Evolutionary conservation across 2,113 vertebrate species (phyloP).

Genomic region (Brachypteracias leptosomus): DNA sequence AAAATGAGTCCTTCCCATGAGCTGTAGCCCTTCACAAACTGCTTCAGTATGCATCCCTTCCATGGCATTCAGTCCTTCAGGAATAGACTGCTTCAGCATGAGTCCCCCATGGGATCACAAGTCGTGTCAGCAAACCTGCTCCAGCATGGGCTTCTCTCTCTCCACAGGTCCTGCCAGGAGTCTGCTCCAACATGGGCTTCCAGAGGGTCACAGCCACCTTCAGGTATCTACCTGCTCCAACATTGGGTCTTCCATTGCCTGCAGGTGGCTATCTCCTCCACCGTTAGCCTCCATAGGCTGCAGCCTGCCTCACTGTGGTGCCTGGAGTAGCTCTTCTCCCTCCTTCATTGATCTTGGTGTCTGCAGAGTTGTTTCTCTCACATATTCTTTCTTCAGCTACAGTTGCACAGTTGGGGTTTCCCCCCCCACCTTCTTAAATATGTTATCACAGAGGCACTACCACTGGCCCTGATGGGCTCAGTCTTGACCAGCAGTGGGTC

Average conservation of each 20-base stretch:
- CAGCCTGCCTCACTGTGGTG: not conserved
- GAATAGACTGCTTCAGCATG: not conserved
- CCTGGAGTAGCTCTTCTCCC: not conserved
- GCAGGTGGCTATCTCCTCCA: too few relatives aligned
- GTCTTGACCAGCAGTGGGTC: not conserved
- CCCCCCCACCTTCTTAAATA: not conserved
- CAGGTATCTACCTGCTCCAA: not conserved
- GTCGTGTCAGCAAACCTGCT: not conserved
- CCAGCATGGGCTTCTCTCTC: accelerated
- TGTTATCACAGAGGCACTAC: not conserved
- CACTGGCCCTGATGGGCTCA: not conserved
- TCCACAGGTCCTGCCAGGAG: not conserved
- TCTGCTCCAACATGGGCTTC: accelerated
- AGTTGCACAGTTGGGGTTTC: too few relatives aligned
- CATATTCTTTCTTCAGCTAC: too few relatives aligned
- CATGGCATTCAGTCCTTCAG: accelerated
- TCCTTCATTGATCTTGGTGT: too few relatives aligned
- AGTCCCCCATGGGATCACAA: too few relatives aligned
- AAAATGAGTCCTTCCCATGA: not conserved
- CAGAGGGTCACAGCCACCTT: not conserved
- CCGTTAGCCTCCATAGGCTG: not conserved
- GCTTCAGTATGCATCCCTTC: too few relatives aligned
- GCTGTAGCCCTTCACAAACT: not conserved
- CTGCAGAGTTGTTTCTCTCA: too few relatives aligned
- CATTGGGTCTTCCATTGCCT: accelerated